These are phyloP conservation scores for Sylvietta virens DNA, from an alignment of 2,113 vertebrate genomes.

Conservation along the genomic window DNA sequence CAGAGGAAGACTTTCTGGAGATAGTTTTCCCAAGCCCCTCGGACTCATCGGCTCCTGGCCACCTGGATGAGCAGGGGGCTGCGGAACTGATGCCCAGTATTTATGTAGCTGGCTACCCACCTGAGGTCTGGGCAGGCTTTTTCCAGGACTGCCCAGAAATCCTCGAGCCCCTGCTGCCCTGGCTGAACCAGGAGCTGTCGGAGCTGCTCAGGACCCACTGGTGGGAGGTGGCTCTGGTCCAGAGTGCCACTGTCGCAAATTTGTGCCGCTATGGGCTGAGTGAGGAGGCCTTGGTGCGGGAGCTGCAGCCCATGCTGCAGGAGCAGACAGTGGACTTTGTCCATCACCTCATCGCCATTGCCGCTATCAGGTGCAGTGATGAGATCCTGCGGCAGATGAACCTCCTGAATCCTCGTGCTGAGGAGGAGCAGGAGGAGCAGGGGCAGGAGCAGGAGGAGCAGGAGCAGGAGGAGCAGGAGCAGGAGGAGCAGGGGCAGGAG, in stretches of 20 bases:
- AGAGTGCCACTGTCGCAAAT: background rate
- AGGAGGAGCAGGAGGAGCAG: background rate
- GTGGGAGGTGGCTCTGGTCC: background rate
- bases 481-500: background rate
- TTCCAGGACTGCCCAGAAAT: background rate
- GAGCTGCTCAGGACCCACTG: background rate
- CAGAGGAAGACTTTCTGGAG: background rate
- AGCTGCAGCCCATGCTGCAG: background rate
- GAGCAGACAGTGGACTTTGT: no score
- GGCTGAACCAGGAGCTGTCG: background rate
- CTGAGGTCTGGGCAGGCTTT: background rate
- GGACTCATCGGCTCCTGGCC: accelerated
- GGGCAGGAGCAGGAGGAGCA: background rate
- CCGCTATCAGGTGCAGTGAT: background rate
- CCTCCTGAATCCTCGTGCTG: background rate
- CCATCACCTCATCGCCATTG: no score
- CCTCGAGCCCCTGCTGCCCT: background rate
- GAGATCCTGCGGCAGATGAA: background rate
- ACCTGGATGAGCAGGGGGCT: no score
- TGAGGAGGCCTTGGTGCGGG: background rate
- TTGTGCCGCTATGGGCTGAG: background rate
- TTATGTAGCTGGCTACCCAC: no score
- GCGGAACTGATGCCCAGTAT: no score
- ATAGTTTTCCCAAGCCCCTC: background rate
- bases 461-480: background rate